Base-by-base conservation (phyloP, 1,140 invertebrate genomes). In the Battus philenor region DNA sequence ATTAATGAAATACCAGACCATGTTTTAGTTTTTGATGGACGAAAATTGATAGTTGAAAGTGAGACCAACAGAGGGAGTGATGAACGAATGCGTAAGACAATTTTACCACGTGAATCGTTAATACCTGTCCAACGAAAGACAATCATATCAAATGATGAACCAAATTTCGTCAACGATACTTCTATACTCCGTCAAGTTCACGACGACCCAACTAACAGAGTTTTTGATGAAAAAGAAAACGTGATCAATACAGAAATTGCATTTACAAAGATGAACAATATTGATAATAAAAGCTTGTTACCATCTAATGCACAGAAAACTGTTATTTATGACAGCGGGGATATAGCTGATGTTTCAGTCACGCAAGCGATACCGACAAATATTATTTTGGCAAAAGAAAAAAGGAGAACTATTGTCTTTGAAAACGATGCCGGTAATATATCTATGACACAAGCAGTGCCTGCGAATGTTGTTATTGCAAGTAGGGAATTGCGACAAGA, bases 21-120 rank as follows among this genome's bases (percentile, higher is more conserved):
- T 62, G 62, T 83, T 8, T 50, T 83, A 31, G 73, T 80, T 0
- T 83, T 79, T 56, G 76, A 83, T 63, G 79, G 79, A 0, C 78
- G 74, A 38, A 68, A 62, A 32, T 45, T 80, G n/a, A 72, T 57
- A 16, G 33, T 78, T 8, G 61, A 77, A 41, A 59, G 62, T 1
- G 70, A 77, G 15, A 59, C 50, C 33, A 52, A 57, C 12, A 27
- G 38, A 5, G 12, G 53, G 20, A 31, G 43, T 2, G 52, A 49
- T 44, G 41, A 53, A 9, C 50, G 55, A 32, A 59, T 29, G 13
- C 58, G 48, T 9, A 47, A 61, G 46, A 52, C 49, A 22, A n/a
- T 58, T 7, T 31, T 54, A 15, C 44, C 58, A 16, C 33, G 54
- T 33, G 10, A 13, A 6, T 12, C 26, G 8, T 3, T 22, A 15